Evolutionary conservation across 2,888 invertebrate genomes (phyloP), one percentile per base, ranked within the genome.

Genomic region (Acholoe squamosa): DNA sequence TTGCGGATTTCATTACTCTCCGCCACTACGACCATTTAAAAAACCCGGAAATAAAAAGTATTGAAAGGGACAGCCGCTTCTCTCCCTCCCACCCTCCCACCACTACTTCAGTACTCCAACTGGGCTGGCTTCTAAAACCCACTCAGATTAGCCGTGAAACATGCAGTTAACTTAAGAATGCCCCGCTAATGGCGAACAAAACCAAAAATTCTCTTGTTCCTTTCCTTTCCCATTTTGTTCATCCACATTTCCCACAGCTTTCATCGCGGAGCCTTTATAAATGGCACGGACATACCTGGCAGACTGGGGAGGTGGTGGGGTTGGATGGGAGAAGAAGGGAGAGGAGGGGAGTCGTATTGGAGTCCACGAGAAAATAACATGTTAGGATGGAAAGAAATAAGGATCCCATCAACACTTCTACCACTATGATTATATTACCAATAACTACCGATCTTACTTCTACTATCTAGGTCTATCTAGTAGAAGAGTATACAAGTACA

Each of bases 91-190:
- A 22, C 80, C 22, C 80, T 5, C 33, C 22, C 33, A 14, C 80
- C 80, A 33, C 34, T 43, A 16, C 34, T 16, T 16, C 80, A 33
- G 16, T 28, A 71, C 71, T 71, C 71, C 31, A 25, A 71, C 25
- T 71, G 71, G 28, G 14, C 25, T 22, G 71, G n/a, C 31, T 71
- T 71, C 25, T n/a, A 71, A 71, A 71, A 71, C 71, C 25, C 25
- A 28, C 28, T 28, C 71, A 22, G 71, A 22, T 71, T 71, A 71
- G 14, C 71, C 71, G 25, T 71, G 71, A 71, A 71, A 28, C 71
- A 71, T 71, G 71, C 71, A 71, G 71, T 71, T 71, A 71, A 28
- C 71, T 71, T 71, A 71, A 71, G 71, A 71, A 71, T 71, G 71
- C n/a, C 14, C 71, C 31, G 71, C 71, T 28, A 61, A 7, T 61